Evolutionary conservation across 2,888 invertebrate genomes (phyloP).

Genomic region (Eristalinus sepulchralis): DNA sequence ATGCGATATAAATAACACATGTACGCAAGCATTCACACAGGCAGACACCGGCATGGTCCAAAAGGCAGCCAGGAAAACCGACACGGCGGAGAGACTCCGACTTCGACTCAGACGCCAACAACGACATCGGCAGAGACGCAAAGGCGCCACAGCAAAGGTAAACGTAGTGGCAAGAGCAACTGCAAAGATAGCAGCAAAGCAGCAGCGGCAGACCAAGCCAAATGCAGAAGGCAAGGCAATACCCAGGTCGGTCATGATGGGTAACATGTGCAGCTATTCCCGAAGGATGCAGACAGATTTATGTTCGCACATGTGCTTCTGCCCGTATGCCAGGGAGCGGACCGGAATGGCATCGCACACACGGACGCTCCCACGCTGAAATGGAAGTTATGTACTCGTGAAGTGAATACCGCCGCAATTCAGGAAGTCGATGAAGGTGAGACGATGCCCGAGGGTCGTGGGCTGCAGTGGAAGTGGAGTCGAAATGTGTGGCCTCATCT

Average conservation of each 20-base stretch:
- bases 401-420: conserved; percentile 25
- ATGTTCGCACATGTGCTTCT: conserved; percentile 60
- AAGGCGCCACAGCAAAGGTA: neutral
- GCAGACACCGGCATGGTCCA: neutral
- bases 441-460: neutral
- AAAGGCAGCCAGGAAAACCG: neutral
- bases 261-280: conserved; percentile 64
- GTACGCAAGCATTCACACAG: neutral
- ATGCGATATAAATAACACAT: conserved; percentile 53
- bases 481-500: neutral
- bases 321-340: neutral
- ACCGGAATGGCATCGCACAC: neutral
- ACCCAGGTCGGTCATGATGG: conserved; percentile 61
- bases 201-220: neutral
- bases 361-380: neutral
- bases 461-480: neutral
- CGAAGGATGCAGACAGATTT: conserved; percentile 69
- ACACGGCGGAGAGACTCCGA: neutral
- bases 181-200: neutral
- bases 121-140: neutral
- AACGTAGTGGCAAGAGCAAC: neutral
- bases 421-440: conserved; percentile 33
- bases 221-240: conserved; percentile 1
- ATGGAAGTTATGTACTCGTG: conserved; percentile 4
- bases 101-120: neutral